These are phyloP conservation scores for Drosophila kohkoa DNA, from an alignment of 1,140 invertebrate genomes.

Conservation along the genomic window DNA sequence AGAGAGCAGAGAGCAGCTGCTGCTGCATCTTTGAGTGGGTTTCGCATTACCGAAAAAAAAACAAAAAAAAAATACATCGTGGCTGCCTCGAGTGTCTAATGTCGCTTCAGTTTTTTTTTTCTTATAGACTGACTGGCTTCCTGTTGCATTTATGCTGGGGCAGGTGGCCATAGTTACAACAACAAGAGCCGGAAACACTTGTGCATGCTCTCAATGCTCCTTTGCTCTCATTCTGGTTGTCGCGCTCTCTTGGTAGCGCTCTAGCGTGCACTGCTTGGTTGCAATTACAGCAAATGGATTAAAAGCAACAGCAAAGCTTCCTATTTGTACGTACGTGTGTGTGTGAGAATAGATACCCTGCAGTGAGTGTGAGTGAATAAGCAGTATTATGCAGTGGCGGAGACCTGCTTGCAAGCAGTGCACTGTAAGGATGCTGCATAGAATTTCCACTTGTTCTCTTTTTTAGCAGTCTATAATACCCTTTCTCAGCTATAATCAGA, in stretches of 20 bases:
- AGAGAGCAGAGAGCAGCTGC: conserved; percentile 24
- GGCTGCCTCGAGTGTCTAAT: conserved; percentile 40
- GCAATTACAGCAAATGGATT: conserved; percentile 16
- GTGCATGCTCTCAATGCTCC: conserved; percentile 25
- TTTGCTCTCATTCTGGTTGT: conserved; percentile 23
- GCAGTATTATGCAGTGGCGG: not conserved
- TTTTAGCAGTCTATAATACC: too few species aligned
- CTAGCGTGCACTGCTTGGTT: conserved; percentile 7
- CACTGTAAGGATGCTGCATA: too few species aligned
- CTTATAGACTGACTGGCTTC: conserved; percentile 19
- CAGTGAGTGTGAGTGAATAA: not conserved
- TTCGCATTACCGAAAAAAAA: conserved; percentile 40
- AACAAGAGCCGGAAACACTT: conserved; percentile 42
- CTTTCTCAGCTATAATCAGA: not conserved
- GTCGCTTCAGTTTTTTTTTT: conserved; percentile 18
- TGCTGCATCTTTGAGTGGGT: conserved; percentile 36
- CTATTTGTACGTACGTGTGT: not conserved
- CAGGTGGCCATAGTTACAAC: conserved; percentile 33
- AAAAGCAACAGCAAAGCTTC: conserved; percentile 8
- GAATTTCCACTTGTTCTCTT: too few species aligned
- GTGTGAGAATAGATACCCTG: not conserved
- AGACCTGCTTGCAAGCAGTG: not conserved
- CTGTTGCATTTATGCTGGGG: conserved; percentile 34
- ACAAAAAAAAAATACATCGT: not conserved
- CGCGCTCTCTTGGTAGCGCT: not conserved